Percentiles rank a stretch among this genome's conserved stretches.
Conservation (phyloP, 1,140 invertebrate species). For the Drosophila sproati region DNA sequence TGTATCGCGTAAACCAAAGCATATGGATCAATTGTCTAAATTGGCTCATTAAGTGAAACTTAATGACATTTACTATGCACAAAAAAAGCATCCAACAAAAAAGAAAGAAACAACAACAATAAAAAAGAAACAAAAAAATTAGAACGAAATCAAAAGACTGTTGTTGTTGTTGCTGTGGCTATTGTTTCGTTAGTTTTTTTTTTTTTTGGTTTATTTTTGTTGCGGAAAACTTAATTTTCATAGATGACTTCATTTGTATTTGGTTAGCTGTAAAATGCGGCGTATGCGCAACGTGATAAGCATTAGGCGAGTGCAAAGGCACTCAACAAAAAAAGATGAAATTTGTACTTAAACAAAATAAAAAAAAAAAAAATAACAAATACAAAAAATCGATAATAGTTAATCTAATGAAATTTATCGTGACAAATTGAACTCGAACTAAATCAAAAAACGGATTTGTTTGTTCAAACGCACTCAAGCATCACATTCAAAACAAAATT, state of each 20-base stretch:
- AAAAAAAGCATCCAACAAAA: slow-evolving; percentile 40
- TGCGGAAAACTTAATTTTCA: slow-evolving; percentile 42
- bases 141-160: slow-evolving; percentile 32
- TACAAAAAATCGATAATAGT: slow-evolving; percentile 2
- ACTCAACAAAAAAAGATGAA: slow-evolving; percentile 1
- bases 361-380: not conserved
- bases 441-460: not conserved
- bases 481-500: slow-evolving; percentile 32
- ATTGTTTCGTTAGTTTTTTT: slow-evolving; percentile 40
- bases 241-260: slow-evolving; percentile 42
- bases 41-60: slow-evolving; percentile 82
- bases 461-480: slow-evolving; percentile 49
- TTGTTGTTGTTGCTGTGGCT: slow-evolving; percentile 37
- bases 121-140: slow-evolving; percentile 29
- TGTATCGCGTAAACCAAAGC: slow-evolving; percentile 76
- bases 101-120: slow-evolving; percentile 42
- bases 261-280: slow-evolving; percentile 38
- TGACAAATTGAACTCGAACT: slow-evolving; percentile 24
- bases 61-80: slow-evolving; percentile 81
- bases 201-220: slow-evolving; percentile 28
- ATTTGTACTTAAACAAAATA: not conserved
- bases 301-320: slow-evolving; percentile 20
- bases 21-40: slow-evolving; percentile 82
- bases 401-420: slow-evolving; percentile 23
- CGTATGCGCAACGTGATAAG: slow-evolving; percentile 60